phyloP scores from a whole-genome alignment of 2,797 vertebrate species.

The Bothrops alternatus region DNA sequence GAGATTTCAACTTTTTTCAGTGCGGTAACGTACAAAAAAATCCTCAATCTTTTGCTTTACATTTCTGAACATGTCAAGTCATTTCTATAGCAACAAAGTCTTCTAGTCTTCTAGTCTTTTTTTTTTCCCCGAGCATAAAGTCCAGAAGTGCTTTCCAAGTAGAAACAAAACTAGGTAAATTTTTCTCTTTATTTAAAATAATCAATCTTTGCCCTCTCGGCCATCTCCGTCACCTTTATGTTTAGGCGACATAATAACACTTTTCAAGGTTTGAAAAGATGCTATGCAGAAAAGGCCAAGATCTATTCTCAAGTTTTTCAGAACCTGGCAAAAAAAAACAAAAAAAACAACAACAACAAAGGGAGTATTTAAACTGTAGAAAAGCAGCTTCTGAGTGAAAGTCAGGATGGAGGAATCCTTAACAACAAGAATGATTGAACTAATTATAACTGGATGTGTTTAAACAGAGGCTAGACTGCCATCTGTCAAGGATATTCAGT shows the following conservation, averaged over 20 bases:
- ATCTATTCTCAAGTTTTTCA: background rate
- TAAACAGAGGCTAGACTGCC: background rate
- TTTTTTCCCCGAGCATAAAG: background rate
- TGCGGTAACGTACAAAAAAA: background rate
- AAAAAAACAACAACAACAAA: too few relatives aligned
- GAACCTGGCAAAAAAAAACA: background rate
- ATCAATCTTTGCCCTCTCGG: background rate
- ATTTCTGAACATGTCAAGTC: background rate
- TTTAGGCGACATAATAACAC: background rate
- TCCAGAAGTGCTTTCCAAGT: background rate
- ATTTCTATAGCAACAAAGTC: background rate
- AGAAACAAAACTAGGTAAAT: background rate
- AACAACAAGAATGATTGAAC: background rate
- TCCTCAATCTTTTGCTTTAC: too few relatives aligned
- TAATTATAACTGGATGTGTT: background rate
- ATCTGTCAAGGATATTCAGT: background rate
- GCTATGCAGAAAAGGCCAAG: background rate
- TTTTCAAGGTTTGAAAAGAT: background rate
- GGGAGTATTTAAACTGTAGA: background rate
- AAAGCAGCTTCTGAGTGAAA: background rate
- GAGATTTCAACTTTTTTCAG: background rate
- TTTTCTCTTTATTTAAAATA: background rate
- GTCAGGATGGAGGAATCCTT: background rate
- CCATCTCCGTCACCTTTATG: background rate
- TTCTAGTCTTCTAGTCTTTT: background rate